phyloP scores from a whole-genome alignment of 2,113 vertebrate species.

The Piaya cayana region DNA sequence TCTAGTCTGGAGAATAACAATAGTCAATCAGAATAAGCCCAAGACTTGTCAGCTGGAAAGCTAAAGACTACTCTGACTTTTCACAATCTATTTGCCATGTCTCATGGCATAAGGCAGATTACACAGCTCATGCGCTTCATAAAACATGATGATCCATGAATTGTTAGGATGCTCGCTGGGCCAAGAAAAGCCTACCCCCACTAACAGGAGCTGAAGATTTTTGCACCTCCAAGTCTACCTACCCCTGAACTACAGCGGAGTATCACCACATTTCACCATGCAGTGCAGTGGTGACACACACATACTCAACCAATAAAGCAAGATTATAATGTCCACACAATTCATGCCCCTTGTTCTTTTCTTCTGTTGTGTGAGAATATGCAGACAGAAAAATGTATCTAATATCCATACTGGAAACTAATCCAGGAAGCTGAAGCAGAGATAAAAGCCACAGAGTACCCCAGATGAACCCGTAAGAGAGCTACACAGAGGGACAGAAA shows the following conservation, averaged over 20 bases:
- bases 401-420: neutral
- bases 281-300: accelerated
- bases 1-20: slow-evolving; percentile 1
- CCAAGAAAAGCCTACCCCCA: neutral
- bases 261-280: neutral
- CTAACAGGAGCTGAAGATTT: neutral
- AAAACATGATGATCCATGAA: neutral
- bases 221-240: neutral
- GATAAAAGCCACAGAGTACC: neutral
- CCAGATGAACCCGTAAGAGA: neutral
- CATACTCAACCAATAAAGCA: neutral
- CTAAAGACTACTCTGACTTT: neutral
- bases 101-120: slow-evolving; percentile 22
- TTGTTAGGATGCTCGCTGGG: neutral
- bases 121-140: neutral
- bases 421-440: neutral
- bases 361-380: neutral
- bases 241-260: neutral
- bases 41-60: neutral
- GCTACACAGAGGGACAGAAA: neutral
- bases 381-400: neutral
- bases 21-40: neutral
- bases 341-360: neutral
- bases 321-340: neutral
- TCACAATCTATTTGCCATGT: neutral